Conservation (phyloP, 2,113 vertebrate genomes). For the Romanogobio albipinnatus region DNA sequence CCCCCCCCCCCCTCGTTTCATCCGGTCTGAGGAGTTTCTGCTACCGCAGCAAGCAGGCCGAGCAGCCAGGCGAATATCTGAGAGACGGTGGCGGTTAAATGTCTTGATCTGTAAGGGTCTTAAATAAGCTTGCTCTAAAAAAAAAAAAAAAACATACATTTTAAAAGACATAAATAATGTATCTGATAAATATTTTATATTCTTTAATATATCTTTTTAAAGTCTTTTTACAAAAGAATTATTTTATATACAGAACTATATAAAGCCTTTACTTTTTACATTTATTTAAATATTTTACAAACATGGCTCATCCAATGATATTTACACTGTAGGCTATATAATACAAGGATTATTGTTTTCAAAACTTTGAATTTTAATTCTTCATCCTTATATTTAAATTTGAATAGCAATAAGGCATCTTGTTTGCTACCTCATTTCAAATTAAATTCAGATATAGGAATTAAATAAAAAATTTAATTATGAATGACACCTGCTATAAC, state of each 20-base stretch:
- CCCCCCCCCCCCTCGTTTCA: constrained; percentile 51
- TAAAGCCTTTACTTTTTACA: background rate
- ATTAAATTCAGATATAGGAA: background rate
- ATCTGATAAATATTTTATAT: background rate
- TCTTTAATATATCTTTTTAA: background rate
- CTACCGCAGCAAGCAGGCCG: constrained; percentile 58
- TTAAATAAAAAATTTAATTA: background rate
- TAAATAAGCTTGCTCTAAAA: background rate
- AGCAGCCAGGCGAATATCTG: constrained; percentile 25
- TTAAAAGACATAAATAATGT: background rate
- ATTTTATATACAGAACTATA: background rate
- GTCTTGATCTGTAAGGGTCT: background rate
- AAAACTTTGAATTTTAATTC: background rate
- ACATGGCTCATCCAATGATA: background rate
- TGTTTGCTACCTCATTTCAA: background rate
- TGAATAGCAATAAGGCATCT: background rate
- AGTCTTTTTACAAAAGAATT: background rate
- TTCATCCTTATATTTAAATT: background rate
- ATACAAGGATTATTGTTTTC: background rate
- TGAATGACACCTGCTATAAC: background rate
- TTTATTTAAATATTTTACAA: background rate
- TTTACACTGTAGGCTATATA: background rate
- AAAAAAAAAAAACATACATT: too few relatives aligned
- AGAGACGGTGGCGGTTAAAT: constrained; percentile 41
- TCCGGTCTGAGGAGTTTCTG: constrained; percentile 63